These are phyloP conservation scores for Folsomia candida DNA, from an alignment of 2,888 invertebrate genomes.

Conservation along the genomic window DNA sequence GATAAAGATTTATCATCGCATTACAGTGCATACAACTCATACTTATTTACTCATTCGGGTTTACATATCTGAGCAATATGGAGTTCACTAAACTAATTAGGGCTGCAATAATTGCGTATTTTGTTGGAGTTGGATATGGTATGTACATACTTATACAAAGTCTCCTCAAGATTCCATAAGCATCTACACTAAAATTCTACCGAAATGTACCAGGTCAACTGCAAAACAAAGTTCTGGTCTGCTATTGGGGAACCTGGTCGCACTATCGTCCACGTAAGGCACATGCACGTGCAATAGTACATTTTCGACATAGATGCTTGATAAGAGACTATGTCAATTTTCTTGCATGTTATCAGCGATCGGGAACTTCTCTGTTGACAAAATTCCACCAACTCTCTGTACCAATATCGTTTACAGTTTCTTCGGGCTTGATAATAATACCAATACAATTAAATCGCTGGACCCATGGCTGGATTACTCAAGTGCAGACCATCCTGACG, in stretches of 20 bases:
- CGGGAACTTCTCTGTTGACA: slow-evolving; percentile 50
- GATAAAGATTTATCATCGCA: too few species aligned
- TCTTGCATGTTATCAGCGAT: too few species aligned
- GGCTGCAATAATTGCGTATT: too few species aligned
- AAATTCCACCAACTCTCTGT: slow-evolving; percentile 52
- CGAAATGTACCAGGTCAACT: too few species aligned
- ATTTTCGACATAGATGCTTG: background rate
- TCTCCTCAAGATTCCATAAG: too few species aligned
- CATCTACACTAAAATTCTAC: too few species aligned
- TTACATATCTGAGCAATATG: too few species aligned
- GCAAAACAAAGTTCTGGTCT: slow-evolving; percentile 17
- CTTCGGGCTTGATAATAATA: slow-evolving; percentile 48
- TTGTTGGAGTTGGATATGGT: too few species aligned
- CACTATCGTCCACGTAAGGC: slow-evolving; percentile 10
- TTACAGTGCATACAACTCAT: too few species aligned
- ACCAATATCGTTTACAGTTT: slow-evolving; percentile 53
- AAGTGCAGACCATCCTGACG: slow-evolving; percentile 43
- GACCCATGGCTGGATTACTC: slow-evolving; percentile 54
- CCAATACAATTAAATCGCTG: slow-evolving; percentile 48
- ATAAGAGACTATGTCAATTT: background rate
- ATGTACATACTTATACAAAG: too few species aligned
- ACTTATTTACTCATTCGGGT: too few species aligned
- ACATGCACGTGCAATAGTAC: background rate
- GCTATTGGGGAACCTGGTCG: slow-evolving; percentile 27
- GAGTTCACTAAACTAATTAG: too few species aligned